phyloP scores from a whole-genome alignment of 2,113 vertebrate species.

The Mirounga angustirostris region DNA sequence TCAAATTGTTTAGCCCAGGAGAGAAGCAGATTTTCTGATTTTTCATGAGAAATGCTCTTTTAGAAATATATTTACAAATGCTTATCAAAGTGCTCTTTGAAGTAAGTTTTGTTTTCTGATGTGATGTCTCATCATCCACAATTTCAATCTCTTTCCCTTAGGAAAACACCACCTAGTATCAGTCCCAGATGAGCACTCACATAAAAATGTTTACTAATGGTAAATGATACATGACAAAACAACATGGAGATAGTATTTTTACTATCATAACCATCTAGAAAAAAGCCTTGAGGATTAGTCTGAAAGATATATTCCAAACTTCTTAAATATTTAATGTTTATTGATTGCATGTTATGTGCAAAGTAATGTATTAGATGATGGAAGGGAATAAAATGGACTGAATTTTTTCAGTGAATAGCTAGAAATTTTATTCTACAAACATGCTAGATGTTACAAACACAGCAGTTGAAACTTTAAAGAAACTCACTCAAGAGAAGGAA shows the following conservation, averaged over 20 bases:
- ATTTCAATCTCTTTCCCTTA: constrained; percentile 5
- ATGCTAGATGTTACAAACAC: background rate
- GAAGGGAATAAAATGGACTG: background rate
- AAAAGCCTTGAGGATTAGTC: background rate
- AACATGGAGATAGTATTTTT: background rate
- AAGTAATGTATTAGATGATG: background rate
- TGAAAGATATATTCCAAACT: background rate
- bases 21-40: constrained; percentile 54
- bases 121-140: background rate
- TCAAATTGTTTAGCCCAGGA: constrained; percentile 55
- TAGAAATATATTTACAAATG: constrained; percentile 21
- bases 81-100: background rate
- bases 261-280: background rate
- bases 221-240: background rate
- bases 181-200: background rate
- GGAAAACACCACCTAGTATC: background rate
- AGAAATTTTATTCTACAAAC: background rate
- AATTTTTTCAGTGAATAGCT: background rate
- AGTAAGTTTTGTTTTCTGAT: constrained; percentile 18
- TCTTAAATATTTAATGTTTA: background rate
- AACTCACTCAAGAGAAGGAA: background rate
- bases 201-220: background rate
- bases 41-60: constrained; percentile 19
- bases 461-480: constrained; percentile 27
- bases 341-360: background rate